phyloP scores from a whole-genome alignment of 2,888 invertebrate species.

The Drosophila picticornis region DNA sequence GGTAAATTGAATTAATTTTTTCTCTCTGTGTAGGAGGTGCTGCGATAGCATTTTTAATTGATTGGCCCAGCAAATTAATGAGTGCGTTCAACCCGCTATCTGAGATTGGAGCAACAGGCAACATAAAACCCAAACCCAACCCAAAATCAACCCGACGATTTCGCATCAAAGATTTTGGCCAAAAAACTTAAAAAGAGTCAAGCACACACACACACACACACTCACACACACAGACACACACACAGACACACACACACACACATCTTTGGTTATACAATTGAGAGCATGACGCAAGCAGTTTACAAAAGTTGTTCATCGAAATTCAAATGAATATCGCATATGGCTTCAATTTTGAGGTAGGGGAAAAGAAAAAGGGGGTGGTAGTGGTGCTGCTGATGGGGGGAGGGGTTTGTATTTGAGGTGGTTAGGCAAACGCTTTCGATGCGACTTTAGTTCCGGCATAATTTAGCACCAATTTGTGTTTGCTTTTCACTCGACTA shows the following conservation, averaged over 20 bases:
- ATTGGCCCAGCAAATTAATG: slow-evolving; percentile 37
- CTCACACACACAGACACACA: slow-evolving; percentile 1
- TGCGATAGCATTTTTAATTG: slow-evolving; percentile 39
- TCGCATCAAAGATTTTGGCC: slow-evolving; percentile 10
- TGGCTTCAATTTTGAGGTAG: slow-evolving; percentile 34
- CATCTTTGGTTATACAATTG: slow-evolving; percentile 61
- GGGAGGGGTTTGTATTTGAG: neutral
- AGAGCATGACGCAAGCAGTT: slow-evolving; percentile 60
- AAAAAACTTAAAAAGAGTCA: slow-evolving; percentile 15
- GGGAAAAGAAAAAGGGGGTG: neutral
- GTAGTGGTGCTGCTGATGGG: neutral
- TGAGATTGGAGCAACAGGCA: slow-evolving; percentile 18
- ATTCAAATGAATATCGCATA: slow-evolving; percentile 42
- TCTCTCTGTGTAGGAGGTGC: slow-evolving; percentile 29
- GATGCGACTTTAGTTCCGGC: slow-evolving; percentile 69
- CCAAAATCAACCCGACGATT: neutral
- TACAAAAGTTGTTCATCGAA: slow-evolving; percentile 9
- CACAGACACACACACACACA: neutral
- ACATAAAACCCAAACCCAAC: slow-evolving; percentile 10
- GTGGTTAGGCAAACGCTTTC: slow-evolving; percentile 18
- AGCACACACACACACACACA: slow-evolving; percentile 1
- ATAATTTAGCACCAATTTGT: slow-evolving; percentile 80
- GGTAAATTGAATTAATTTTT: neutral
- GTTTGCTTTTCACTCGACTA: slow-evolving; percentile 76
- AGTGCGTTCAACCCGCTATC: slow-evolving; percentile 49